These are phyloP conservation scores for Euzophera pinguis DNA, from an alignment of 2,888 invertebrate genomes.

Conservation along the genomic window DNA sequence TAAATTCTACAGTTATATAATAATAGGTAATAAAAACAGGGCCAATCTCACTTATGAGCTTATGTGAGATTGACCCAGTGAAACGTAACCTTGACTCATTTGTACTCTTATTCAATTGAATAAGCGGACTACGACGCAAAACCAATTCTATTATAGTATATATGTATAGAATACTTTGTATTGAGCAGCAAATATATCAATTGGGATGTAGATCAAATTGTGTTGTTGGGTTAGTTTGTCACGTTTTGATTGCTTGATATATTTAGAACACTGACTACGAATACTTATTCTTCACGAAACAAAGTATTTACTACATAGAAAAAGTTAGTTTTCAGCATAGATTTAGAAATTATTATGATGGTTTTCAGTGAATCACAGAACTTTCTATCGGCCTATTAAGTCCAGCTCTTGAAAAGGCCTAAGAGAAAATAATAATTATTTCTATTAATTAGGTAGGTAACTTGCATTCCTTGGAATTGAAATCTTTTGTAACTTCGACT, in stretches of 20 bases:
- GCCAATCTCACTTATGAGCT: neutral
- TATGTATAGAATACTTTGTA: neutral
- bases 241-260: neutral
- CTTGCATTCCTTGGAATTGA: too few species aligned
- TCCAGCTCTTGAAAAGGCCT: too few species aligned
- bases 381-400: too few species aligned
- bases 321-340: too few species aligned
- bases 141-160: slow-evolving; percentile 23
- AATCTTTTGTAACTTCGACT: too few species aligned
- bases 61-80: too few species aligned
- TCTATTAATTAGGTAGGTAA: too few species aligned
- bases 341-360: too few species aligned
- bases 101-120: slow-evolving; percentile 43
- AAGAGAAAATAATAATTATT: too few species aligned
- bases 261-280: neutral
- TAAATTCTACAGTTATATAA: neutral
- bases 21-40: neutral
- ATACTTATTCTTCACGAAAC: too few species aligned
- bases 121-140: slow-evolving; percentile 30
- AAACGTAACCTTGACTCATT: slow-evolving; percentile 45
- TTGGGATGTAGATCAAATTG: neutral
- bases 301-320: too few species aligned
- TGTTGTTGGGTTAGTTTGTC: neutral
- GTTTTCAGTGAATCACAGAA: too few species aligned
- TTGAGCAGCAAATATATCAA: neutral